Conservation (phyloP, 2,113 vertebrate genomes). For the Carassius auratus region DNA sequence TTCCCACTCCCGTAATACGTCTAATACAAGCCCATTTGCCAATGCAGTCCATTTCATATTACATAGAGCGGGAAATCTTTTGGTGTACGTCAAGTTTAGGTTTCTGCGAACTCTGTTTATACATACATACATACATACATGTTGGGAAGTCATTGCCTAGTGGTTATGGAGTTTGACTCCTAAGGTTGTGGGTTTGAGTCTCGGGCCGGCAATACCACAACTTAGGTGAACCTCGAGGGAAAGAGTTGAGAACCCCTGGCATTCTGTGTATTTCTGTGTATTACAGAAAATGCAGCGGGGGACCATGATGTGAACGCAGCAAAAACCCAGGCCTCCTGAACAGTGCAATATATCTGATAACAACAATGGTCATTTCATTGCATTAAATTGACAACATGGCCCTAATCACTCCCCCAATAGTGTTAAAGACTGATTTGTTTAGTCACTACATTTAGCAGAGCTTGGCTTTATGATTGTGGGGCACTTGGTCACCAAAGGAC, state of each 20-base stretch:
- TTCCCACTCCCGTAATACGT: conserved; percentile 31
- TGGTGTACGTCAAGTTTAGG: background rate
- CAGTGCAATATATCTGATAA: background rate
- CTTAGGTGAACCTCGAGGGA: too few species aligned
- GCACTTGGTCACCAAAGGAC: background rate
- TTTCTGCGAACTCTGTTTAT: background rate
- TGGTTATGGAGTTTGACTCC: too few species aligned
- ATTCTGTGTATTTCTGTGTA: background rate
- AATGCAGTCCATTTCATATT: background rate
- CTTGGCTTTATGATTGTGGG: background rate
- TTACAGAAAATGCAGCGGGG: background rate
- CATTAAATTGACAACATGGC: background rate
- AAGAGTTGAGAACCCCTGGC: too few species aligned
- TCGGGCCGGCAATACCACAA: too few species aligned
- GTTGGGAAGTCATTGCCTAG: too few species aligned
- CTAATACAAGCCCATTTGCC: background rate
- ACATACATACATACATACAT: too few species aligned
- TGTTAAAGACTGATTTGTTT: background rate
- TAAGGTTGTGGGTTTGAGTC: too few species aligned
- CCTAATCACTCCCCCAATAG: background rate
- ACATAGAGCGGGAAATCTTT: background rate
- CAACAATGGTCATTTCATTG: background rate
- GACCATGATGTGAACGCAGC: background rate
- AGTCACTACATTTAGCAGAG: background rate
- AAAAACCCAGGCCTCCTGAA: background rate